Conservation (phyloP, 2,888 invertebrate species). For the Amphipoea lucens region DNA sequence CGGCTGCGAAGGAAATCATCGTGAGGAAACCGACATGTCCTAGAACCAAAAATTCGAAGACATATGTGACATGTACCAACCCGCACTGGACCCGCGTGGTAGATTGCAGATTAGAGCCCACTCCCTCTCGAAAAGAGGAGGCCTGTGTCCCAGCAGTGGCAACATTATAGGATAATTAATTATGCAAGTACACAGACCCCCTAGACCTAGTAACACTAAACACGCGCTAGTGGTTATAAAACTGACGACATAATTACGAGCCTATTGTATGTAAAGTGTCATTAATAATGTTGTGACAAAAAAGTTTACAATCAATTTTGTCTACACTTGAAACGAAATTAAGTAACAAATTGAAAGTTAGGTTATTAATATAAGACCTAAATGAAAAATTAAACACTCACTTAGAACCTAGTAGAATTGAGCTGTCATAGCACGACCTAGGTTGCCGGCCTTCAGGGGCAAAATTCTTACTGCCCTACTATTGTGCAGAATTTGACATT, state of each 20-base stretch:
- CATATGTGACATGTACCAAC: neutral
- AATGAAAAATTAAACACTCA: neutral
- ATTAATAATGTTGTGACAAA: constrained; percentile 24
- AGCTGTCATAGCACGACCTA: constrained; percentile 1
- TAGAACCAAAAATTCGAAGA: neutral
- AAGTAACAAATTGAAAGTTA: constrained; percentile 23
- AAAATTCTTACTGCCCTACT: neutral
- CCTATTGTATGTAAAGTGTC: constrained; percentile 52
- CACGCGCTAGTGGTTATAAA: constrained; percentile 42
- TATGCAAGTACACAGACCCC: neutral
- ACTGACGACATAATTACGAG: constrained; percentile 26
- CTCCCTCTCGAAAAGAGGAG: neutral
- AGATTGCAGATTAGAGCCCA: neutral
- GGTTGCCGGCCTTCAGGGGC: neutral
- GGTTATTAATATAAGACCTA: constrained; percentile 7
- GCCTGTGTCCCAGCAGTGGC: neutral
- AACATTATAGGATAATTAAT: neutral
- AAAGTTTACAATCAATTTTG: constrained; percentile 32
- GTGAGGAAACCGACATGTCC: neutral
- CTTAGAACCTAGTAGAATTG: constrained; percentile 3
- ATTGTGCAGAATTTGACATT: constrained; percentile 19
- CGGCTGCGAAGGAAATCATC: neutral
- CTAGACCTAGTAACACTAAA: neutral
- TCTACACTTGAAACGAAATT: constrained; percentile 8
- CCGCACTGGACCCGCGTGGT: neutral